Evolutionary conservation across 2,888 invertebrate species (phyloP), one percentile per base, ranked within the genome.

Genomic region (Phragmatobia fuliginosa): DNA sequence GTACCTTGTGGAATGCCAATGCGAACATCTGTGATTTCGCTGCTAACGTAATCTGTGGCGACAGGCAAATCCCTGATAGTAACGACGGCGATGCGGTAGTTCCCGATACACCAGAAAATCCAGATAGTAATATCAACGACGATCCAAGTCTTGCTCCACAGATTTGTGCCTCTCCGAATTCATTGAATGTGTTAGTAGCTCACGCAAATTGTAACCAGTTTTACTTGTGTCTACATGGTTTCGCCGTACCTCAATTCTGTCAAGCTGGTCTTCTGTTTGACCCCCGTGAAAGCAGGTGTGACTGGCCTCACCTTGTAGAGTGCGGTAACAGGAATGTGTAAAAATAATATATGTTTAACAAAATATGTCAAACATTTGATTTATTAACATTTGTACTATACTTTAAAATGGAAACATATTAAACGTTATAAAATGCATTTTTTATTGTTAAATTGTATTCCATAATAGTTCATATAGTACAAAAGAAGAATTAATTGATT

Each of bases 161-260:
- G 14, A 83, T 87, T 56, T 89, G 89, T 70, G 77, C 80, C 32
- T 71, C 73, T 67, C 74, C 78, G 49, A 81, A 56, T 10, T 83
- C 87, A n/a, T 82, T 85, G 4, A 79, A 77, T 28, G 69, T 79
- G 5, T 65, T 87, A 5, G 72, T 89, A 11, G 85, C 82, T 7
- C 88, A 89, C 68, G 84, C 88, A 68, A 83, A 88, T 66, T 90
- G 89, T 68, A 84, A 85, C 41, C 78, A 86, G 63, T 88, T 85
- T 65, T 88, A 88, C 64, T 80, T 77, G 63, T 88, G 88, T 63
- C 45, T 72, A 32, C 62, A 76, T 49, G 87, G 87, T 0, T 32
- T 38, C 68, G 82, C 88, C 25, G 66, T 85, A 25, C 76, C 76
- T 16, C 65, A 68, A 41, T 67, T 58, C 38, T 87, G 87, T 45